Evolutionary conservation across 2,113 vertebrate genomes (phyloP), one percentile per base, ranked within the genome.

Genomic region (Thunnus maccoyii): DNA sequence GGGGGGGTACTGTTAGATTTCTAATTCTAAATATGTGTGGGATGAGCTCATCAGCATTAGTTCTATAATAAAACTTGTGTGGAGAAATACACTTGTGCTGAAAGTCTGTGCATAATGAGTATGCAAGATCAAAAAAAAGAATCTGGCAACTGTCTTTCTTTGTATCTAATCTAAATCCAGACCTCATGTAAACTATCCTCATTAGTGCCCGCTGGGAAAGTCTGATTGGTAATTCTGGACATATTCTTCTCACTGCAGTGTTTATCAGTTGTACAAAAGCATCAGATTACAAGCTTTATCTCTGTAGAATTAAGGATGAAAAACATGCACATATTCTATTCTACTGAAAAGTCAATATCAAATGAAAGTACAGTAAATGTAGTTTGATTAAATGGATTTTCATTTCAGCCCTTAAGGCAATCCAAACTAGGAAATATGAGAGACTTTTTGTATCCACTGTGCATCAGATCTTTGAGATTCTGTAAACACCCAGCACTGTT

Each of bases 201-300:
- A 78, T 86, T 63, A 63, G 27, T n/a, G 51, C 16, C 60, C 68
- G 47, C 30, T 51, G 72, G 68, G 68, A 66, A n/a, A 20, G 16
- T 15, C 18, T 65, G 71, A 75, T 55, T 73, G 64, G 63, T 47
- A 58, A 82, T 77, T 51, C 73, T 52, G 67, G 61, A 72, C 72
- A 72, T 18, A 20, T 30, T 69, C 60, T 22, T 18, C 67, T 58
- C 56, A 16, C 54, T 69, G 61, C 13, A 20, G 46, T 52, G 62
- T 77, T 85, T 14, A 68, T 68, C 56, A 72, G 67, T 51, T 15
- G 20, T 48, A 27, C 18, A 71, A 76, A 80, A 30, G 18, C 63
- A 69, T 47, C 0, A 3, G 32, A 78, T 82, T 52, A 78, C 56
- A 47, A 72, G 66, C 50, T 52, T 52, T 16, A 64, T 57, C 22